phyloP scores from a whole-genome alignment of 2,113 vertebrate species.

The Limnothrissa miodon region DNA sequence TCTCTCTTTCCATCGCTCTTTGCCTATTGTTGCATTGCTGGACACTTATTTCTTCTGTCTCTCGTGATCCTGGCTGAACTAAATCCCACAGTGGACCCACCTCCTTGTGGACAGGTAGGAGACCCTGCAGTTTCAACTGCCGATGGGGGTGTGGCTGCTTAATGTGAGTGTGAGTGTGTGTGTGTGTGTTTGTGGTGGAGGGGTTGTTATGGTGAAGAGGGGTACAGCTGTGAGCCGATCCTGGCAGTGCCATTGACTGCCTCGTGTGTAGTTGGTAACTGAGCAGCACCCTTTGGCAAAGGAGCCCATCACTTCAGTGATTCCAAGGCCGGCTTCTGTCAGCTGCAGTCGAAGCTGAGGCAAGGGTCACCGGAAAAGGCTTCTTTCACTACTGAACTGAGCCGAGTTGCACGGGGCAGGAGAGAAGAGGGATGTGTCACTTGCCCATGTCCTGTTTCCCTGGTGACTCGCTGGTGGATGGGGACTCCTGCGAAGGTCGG shows the following conservation, averaged over 20 bases:
- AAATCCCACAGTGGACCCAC: background rate
- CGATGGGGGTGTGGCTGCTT: constrained; percentile 7
- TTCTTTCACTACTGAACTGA: background rate
- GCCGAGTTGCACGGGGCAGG: background rate
- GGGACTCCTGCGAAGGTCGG: constrained; percentile 14
- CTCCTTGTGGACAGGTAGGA: constrained; percentile 28
- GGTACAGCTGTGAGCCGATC: background rate
- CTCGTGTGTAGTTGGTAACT: background rate
- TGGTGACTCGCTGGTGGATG: constrained; percentile 19
- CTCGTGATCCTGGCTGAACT: background rate
- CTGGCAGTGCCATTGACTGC: background rate
- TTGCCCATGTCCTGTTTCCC: constrained; percentile 41
- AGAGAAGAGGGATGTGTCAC: constrained; percentile 37
- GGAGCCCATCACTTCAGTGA: background rate
- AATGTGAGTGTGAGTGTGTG: background rate
- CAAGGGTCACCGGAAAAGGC: too few species aligned
- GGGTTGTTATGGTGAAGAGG: background rate
- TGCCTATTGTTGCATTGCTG: background rate
- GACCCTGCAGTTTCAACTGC: background rate
- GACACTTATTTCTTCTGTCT: background rate
- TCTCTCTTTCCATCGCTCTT: background rate
- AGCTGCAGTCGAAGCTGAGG: background rate
- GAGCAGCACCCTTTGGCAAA: background rate
- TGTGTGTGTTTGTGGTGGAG: background rate
- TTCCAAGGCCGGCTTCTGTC: background rate